Conservation (phyloP, 2,888 invertebrate genomes). For the Zeuzera pyrina region DNA sequence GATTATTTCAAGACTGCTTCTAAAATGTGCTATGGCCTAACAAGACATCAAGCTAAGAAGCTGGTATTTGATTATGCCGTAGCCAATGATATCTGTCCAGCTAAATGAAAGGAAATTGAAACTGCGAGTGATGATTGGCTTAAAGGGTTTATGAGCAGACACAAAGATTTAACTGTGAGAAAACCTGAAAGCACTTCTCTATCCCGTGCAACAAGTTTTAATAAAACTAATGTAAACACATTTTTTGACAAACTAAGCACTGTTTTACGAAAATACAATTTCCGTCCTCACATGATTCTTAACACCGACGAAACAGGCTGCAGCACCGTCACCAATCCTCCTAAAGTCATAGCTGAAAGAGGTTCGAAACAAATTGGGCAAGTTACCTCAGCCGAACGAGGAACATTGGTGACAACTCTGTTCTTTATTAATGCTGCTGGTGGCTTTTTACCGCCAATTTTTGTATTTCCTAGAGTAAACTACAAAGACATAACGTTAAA, state of each 20-base stretch:
- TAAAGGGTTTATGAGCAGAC: conserved; percentile 13
- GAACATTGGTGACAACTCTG: conserved; percentile 9
- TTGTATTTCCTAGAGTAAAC: conserved; percentile 13
- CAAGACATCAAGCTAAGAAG: conserved; percentile 14
- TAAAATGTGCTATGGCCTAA: conserved; percentile 16
- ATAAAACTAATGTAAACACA: conserved; percentile 9
- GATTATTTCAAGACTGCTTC: conserved; percentile 6
- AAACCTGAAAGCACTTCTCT: conserved; percentile 15
- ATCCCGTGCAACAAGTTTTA: conserved; percentile 13
- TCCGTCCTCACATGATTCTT: conserved; percentile 11
- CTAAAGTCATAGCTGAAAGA: conserved; percentile 14
- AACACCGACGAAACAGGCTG: conserved; percentile 12
- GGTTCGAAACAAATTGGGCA: conserved; percentile 15
- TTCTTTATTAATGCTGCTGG: conserved; percentile 14
- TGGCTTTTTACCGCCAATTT: conserved; percentile 12
- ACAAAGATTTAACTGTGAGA: conserved; percentile 11
- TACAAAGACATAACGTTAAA: conserved; percentile 15
- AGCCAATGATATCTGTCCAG: conserved; percentile 11
- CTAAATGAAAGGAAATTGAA: conserved; percentile 10
- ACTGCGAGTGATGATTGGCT: conserved; percentile 14
- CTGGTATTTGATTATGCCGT: conserved; percentile 14
- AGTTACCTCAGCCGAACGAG: conserved; percentile 12
- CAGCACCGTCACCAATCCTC: conserved; percentile 14
- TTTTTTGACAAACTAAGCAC: conserved; percentile 13
- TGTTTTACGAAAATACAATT: conserved; percentile 9